Conservation (phyloP, 2,888 invertebrate species). For the Galerucella pusilla region DNA sequence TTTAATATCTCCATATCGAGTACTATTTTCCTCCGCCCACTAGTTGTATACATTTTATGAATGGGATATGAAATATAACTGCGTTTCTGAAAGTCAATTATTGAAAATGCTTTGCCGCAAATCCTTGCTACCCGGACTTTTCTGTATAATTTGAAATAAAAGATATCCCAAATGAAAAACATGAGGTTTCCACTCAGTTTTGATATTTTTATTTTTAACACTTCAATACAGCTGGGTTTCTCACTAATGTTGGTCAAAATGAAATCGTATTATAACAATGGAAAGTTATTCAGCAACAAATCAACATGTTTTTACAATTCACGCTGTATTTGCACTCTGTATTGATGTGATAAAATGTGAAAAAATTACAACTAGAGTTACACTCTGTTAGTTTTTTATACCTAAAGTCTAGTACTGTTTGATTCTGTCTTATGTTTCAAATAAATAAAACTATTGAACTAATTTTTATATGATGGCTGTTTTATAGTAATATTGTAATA, state of each 20-base stretch:
- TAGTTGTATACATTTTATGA: neutral
- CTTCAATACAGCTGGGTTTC: too few relatives aligned
- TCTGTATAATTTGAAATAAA: too few relatives aligned
- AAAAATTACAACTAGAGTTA: neutral
- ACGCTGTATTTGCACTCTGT: too few relatives aligned
- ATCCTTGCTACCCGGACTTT: too few relatives aligned
- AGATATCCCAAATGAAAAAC: too few relatives aligned
- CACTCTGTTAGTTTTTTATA: neutral
- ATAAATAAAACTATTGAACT: slow-evolving; percentile 10
- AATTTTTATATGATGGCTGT: slow-evolving; percentile 14
- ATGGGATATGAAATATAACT: neutral
- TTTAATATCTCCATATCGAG: neutral
- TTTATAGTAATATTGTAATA: slow-evolving; percentile 13
- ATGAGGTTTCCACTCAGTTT: too few relatives aligned
- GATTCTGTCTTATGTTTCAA: neutral
- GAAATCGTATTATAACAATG: too few relatives aligned
- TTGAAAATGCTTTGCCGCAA: neutral
- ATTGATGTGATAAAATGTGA: slow-evolving; percentile 1
- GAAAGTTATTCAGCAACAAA: too few relatives aligned
- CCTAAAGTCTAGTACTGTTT: neutral
- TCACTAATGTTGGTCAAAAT: too few relatives aligned
- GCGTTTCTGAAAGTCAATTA: neutral
- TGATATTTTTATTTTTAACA: too few relatives aligned
- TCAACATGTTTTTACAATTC: too few relatives aligned
- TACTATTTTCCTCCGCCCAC: neutral